Evolutionary conservation across 2,888 invertebrate species (phyloP).

Genomic region (Ypsolopha scabrella): DNA sequence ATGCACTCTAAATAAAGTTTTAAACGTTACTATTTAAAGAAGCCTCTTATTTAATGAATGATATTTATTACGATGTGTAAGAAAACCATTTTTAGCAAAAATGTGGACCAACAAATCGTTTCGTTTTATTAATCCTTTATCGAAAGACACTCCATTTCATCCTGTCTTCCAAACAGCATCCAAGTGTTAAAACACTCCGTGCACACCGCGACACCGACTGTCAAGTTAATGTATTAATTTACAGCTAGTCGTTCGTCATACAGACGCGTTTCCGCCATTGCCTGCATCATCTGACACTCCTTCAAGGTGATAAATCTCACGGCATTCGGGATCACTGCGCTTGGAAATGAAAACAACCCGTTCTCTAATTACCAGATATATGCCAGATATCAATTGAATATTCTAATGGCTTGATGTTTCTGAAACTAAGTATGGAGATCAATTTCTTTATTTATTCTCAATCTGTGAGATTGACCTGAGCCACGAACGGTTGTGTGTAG

Average conservation of each 20-base stretch:
- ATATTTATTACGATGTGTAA: no score
- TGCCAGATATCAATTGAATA: not conserved
- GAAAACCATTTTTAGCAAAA: no score
- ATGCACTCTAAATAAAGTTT: no score
- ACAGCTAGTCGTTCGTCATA: constrained; percentile 47
- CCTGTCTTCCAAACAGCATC: constrained; percentile 29
- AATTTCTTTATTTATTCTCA: no score
- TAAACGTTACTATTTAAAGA: no score
- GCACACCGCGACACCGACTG: constrained; percentile 47
- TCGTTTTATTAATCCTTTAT: not conserved
- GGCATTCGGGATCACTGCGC: constrained; percentile 46
- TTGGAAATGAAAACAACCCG: constrained; percentile 40
- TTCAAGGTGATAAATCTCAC: constrained; percentile 54
- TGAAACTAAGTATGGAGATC: no score
- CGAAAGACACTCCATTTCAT: constrained; percentile 11
- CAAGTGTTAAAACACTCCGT: constrained; percentile 30
- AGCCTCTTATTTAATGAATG: no score
- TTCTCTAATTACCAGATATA: not conserved
- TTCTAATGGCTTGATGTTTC: not conserved
- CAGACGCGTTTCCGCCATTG: constrained; percentile 40
- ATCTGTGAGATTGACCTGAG: no score
- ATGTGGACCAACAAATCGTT: no score
- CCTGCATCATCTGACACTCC: constrained; percentile 46
- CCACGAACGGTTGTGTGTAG: no score
- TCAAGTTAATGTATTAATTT: constrained; percentile 67